These are phyloP conservation scores for Paraescarpia echinospica DNA, from an alignment of 1,140 invertebrate genomes.

Conservation along the genomic window DNA sequence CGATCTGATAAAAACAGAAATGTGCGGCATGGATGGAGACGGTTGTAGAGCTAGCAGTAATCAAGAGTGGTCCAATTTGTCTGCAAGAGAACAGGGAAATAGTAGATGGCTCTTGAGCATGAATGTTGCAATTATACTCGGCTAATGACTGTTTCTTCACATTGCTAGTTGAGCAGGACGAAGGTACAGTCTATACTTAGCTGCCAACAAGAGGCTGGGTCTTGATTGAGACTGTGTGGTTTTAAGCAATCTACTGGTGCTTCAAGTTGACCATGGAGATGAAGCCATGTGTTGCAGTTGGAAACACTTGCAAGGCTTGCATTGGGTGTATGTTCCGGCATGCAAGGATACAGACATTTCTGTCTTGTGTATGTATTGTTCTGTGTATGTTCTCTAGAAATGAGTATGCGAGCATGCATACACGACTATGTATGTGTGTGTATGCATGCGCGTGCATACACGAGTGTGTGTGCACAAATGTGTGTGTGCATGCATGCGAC, in stretches of 20 bases:
- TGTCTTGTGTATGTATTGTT: too few species aligned
- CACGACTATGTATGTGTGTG: too few species aligned
- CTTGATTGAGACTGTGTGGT: not conserved
- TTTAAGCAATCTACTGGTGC: not conserved
- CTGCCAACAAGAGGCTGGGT: not conserved
- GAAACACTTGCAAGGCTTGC: too few species aligned
- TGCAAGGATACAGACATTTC: too few species aligned
- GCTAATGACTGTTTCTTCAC: not conserved
- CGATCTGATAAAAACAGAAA: not conserved
- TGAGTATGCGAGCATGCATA: too few species aligned
- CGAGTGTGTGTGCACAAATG: too few species aligned
- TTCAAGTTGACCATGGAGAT: not conserved
- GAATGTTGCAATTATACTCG: not conserved
- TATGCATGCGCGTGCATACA: too few species aligned
- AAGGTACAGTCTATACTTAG: not conserved
- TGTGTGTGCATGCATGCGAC: too few species aligned
- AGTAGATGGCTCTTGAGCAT: not conserved
- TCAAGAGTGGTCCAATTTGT: not conserved
- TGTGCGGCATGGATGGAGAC: not conserved
- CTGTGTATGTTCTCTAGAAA: too few species aligned
- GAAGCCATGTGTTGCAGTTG: too few species aligned
- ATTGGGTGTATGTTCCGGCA: too few species aligned
- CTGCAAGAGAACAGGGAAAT: not conserved
- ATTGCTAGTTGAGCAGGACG: not conserved
- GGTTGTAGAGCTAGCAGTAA: not conserved